These are phyloP conservation scores for Lamellibrachia satsuma DNA, from an alignment of 2,888 invertebrate species.

Conservation along the genomic window DNA sequence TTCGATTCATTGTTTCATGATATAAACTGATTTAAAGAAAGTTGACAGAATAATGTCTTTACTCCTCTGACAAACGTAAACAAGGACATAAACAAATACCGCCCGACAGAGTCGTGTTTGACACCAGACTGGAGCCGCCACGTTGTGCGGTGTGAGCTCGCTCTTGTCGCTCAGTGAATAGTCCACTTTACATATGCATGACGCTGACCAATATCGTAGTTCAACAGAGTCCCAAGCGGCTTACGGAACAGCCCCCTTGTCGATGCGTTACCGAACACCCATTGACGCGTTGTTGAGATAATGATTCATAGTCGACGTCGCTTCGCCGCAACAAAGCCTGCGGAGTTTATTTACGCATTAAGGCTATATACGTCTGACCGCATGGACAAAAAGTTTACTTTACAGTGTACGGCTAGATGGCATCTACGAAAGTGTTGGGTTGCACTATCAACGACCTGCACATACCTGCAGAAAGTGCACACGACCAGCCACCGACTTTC, in stretches of 20 bases:
- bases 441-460: no score
- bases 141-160: no score
- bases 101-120: not conserved
- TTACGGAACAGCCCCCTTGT: not conserved
- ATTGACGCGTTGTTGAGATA: slow-evolving; percentile 17
- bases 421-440: not conserved
- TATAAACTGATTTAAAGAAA: not conserved
- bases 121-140: not conserved
- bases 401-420: not conserved
- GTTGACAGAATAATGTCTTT: not conserved
- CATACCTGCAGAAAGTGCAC: no score
- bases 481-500: no score
- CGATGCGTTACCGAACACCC: not conserved
- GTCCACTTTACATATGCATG: not conserved
- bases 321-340: not conserved
- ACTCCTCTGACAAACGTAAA: not conserved
- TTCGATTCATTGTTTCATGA: not conserved
- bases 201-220: not conserved
- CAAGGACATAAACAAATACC: not conserved
- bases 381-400: not conserved
- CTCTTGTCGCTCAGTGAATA: not conserved
- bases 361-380: not conserved
- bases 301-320: not conserved
- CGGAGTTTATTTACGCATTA: slow-evolving; percentile 1
- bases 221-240: not conserved